phyloP scores from a whole-genome alignment of 2,888 invertebrate species.

The Halictus quadricinctus region DNA sequence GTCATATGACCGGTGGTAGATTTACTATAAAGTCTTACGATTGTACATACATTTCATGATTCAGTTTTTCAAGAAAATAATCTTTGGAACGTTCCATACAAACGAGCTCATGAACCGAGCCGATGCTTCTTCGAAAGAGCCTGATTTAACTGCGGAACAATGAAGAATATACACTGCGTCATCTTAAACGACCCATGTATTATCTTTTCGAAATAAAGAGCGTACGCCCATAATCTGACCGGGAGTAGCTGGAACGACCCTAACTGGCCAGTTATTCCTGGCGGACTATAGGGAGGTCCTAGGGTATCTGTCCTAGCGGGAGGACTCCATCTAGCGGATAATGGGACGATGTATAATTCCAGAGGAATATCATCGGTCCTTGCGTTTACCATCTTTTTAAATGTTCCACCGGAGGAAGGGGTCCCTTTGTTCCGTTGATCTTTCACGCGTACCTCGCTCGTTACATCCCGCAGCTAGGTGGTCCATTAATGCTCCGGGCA shows the following conservation, averaged over 20 bases:
- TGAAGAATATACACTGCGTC: neutral
- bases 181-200: neutral
- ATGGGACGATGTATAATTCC: slow-evolving; percentile 62
- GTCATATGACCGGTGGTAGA: too few species aligned
- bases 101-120: neutral
- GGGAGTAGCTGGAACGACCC: neutral
- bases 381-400: slow-evolving; percentile 54
- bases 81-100: neutral
- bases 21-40: too few species aligned
- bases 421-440: slow-evolving; percentile 60
- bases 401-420: slow-evolving; percentile 37
- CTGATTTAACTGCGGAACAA: neutral
- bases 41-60: too few species aligned
- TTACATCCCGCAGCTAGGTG: slow-evolving; percentile 50
- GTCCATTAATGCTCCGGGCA: slow-evolving; percentile 66
- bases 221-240: neutral
- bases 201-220: neutral
- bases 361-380: slow-evolving; percentile 55
- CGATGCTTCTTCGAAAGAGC: too few species aligned
- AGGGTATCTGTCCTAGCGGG: slow-evolving; percentile 5
- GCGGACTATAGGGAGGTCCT: neutral
- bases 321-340: slow-evolving; percentile 17
- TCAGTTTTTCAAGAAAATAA: too few species aligned
- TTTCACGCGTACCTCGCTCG: slow-evolving; percentile 55
- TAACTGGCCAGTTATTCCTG: slow-evolving; percentile 12